Evolutionary conservation across 2,113 vertebrate genomes (phyloP).

Genomic region (Sylvia atricapilla): DNA sequence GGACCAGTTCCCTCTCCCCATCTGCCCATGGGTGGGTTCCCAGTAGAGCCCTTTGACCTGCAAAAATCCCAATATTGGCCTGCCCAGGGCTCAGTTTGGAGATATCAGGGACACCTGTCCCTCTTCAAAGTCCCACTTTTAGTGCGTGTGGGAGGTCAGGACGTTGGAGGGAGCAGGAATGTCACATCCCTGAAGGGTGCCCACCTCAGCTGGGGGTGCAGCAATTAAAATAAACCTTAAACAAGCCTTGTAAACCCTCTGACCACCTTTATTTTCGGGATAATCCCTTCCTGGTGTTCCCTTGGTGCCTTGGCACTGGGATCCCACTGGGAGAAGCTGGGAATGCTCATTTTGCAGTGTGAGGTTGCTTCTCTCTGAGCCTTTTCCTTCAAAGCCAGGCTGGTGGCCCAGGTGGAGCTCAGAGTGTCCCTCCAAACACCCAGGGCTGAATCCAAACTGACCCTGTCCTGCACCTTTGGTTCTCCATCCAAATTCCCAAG

Average conservation of each 20-base stretch:
- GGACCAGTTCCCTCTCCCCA: background rate
- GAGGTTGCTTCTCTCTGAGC: background rate
- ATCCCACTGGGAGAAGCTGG: background rate
- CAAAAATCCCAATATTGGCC: accelerated
- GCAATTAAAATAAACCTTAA: background rate
- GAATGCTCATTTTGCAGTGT: background rate
- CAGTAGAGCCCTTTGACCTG: background rate
- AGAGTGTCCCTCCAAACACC: background rate
- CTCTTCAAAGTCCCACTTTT: accelerated
- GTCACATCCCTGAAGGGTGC: background rate
- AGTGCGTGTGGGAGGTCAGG: background rate
- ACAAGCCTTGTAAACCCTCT: background rate
- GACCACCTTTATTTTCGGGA: background rate
- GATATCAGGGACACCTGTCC: background rate
- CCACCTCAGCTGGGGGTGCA: background rate
- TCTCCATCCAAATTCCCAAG: background rate
- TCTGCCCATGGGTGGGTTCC: background rate
- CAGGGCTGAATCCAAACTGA: background rate
- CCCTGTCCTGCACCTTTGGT: background rate
- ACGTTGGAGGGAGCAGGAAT: background rate
- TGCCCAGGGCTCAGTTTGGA: background rate
- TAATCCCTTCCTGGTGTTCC: background rate
- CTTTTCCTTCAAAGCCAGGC: background rate
- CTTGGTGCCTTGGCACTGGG: background rate
- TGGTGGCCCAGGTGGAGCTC: background rate